These are phyloP conservation scores for Perodicticus potto DNA, from an alignment of 2,797 vertebrate species.

Conservation along the genomic window DNA sequence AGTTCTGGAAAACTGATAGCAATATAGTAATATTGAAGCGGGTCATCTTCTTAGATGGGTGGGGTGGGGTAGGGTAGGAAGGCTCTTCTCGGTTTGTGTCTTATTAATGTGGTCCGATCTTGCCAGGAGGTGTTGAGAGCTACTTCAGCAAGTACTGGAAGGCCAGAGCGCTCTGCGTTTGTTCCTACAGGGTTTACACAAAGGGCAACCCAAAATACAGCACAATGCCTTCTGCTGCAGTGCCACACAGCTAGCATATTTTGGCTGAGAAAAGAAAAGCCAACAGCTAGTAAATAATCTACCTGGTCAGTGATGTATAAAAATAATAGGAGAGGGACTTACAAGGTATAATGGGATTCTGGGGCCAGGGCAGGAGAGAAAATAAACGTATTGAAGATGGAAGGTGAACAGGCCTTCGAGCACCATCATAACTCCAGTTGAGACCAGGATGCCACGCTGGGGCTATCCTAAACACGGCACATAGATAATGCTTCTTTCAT, in stretches of 20 bases:
- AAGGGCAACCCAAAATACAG: background rate
- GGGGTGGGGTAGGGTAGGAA: background rate
- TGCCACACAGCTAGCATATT: rapidly evolving
- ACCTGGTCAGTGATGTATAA: background rate
- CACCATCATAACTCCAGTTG: background rate
- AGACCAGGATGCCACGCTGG: background rate
- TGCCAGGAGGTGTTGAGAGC: rapidly evolving
- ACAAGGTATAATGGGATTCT: background rate
- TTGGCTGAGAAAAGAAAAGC: background rate
- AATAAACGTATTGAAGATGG: too few species aligned
- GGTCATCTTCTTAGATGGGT: background rate
- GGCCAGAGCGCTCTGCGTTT: rapidly evolving
- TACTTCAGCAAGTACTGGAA: background rate
- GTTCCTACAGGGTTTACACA: rapidly evolving
- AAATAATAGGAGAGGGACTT: background rate
- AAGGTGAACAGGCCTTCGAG: background rate
- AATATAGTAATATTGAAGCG: background rate
- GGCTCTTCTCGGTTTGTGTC: background rate
- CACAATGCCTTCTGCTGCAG: background rate
- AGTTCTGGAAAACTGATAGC: background rate
- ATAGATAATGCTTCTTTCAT: background rate
- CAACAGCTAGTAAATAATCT: background rate
- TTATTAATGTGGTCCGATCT: background rate
- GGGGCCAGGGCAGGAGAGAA: background rate
- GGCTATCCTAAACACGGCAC: background rate